A percentile compares a stretch with the other conserved stretches of the same genome.
phyloP scores from a whole-genome alignment of 2,797 vertebrate genomes.

The Heterohyrax brucei region DNA sequence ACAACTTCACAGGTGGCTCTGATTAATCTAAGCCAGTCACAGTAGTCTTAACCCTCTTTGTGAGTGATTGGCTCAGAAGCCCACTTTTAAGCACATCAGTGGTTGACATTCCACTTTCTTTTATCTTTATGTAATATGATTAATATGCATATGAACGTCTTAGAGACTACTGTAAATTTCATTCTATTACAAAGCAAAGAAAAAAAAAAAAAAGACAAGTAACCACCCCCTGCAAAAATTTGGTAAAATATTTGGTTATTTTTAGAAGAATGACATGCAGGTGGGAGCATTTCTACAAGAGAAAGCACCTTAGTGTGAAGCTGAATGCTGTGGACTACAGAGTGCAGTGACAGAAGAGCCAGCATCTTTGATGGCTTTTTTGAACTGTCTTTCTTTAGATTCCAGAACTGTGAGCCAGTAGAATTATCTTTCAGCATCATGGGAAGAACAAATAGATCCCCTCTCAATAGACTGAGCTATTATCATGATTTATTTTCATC shows the following conservation, averaged over 20 bases:
- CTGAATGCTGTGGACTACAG: neutral
- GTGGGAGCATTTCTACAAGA: neutral
- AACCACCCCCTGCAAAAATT: too few relatives aligned
- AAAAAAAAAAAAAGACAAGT: too few relatives aligned
- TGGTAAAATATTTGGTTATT: too few relatives aligned
- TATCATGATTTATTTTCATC: neutral
- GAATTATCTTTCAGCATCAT: neutral
- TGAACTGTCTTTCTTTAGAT: slow-evolving; percentile 8
- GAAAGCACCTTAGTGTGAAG: neutral
- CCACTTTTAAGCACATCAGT: neutral
- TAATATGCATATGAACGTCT: neutral
- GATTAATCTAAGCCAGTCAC: neutral
- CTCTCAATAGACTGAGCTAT: neutral
- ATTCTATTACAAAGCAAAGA: neutral
- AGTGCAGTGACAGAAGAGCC: fast-evolving
- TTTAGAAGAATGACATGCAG: neutral
- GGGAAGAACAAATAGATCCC: neutral
- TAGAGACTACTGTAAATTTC: neutral
- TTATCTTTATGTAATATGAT: neutral
- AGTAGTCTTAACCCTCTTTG: neutral
- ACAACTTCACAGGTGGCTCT: neutral
- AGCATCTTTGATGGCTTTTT: neutral
- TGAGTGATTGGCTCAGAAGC: neutral
- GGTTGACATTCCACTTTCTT: neutral
- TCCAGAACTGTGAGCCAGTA: neutral